Percentiles rank a stretch among this genome's conserved stretches.
Conservation (phyloP, 2,888 invertebrate genomes). For the Corbicula japonica region DNA sequence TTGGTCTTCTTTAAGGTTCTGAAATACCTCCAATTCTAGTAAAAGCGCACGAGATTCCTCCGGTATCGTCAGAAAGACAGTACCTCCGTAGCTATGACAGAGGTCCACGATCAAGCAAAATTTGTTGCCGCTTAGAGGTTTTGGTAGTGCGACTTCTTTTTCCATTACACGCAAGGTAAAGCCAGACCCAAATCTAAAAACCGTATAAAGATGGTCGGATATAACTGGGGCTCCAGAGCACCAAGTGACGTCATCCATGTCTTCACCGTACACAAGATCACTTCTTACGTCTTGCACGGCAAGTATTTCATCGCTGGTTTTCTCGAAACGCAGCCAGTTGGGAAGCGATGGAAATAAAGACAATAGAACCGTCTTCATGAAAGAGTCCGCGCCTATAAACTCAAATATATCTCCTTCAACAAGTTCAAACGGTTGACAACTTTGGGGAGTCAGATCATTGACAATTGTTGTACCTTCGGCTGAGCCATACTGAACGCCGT, state of each 20-base stretch:
- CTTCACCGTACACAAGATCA: constrained; percentile 27
- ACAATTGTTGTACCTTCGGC: constrained; percentile 8
- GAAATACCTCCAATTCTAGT: not conserved
- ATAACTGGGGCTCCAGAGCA: constrained; percentile 34
- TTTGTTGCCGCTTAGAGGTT: not conserved
- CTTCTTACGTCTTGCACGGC: constrained; percentile 26
- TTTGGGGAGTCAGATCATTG: constrained; percentile 3
- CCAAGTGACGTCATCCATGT: constrained; percentile 6
- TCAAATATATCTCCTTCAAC: constrained; percentile 44
- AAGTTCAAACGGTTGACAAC: constrained; percentile 40
- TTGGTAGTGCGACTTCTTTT: constrained; percentile 6
- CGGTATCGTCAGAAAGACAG: constrained; percentile 37
- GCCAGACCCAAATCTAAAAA: constrained; percentile 23
- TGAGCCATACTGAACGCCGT: not conserved
- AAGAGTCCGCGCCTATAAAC: constrained; percentile 40
- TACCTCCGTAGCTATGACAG: constrained; percentile 27
- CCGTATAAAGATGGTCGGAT: constrained; percentile 27
- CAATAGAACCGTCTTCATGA: constrained; percentile 30
- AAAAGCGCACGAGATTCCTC: constrained; percentile 17
- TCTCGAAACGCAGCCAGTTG: constrained; percentile 26
- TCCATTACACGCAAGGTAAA: constrained; percentile 8
- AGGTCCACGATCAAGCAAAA: constrained; percentile 43
- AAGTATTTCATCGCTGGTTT: constrained; percentile 13
- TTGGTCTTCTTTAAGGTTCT: not conserved
- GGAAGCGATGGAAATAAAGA: constrained; percentile 24